Conservation (phyloP, 2,113 vertebrate species). For the Thinocorus orbignyianus region DNA sequence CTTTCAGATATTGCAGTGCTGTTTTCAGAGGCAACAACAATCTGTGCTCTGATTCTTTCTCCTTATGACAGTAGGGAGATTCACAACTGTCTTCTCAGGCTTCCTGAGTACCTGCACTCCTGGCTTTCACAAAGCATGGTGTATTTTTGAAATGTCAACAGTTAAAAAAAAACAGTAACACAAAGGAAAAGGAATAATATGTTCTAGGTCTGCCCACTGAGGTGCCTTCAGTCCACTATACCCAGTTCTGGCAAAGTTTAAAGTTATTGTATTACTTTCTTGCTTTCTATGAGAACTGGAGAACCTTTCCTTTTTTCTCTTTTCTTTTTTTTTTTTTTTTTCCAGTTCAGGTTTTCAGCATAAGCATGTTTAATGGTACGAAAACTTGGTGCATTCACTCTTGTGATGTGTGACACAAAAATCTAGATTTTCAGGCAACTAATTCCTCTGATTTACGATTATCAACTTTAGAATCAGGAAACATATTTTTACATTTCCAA, state of each 20-base stretch:
- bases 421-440: not conserved
- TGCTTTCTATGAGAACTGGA: not conserved
- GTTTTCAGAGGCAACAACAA: not conserved
- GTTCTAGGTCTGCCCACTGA: not conserved
- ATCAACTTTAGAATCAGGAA: not conserved
- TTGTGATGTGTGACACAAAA: not conserved
- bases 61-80: not conserved
- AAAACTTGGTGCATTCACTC: not conserved
- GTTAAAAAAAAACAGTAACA: not conserved
- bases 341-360: not conserved
- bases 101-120: not conserved
- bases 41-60: not conserved
- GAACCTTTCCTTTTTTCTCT: not conserved
- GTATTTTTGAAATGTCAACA: not conserved
- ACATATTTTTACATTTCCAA: not conserved
- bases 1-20: not conserved
- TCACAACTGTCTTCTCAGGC: not conserved
- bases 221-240: not conserved
- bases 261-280: not conserved
- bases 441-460: not conserved
- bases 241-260: not conserved
- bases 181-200: not conserved
- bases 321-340: not conserved
- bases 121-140: not conserved
- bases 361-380: not conserved